phyloP scores from a whole-genome alignment of 2,113 vertebrate species.

The Theristicus caerulescens region DNA sequence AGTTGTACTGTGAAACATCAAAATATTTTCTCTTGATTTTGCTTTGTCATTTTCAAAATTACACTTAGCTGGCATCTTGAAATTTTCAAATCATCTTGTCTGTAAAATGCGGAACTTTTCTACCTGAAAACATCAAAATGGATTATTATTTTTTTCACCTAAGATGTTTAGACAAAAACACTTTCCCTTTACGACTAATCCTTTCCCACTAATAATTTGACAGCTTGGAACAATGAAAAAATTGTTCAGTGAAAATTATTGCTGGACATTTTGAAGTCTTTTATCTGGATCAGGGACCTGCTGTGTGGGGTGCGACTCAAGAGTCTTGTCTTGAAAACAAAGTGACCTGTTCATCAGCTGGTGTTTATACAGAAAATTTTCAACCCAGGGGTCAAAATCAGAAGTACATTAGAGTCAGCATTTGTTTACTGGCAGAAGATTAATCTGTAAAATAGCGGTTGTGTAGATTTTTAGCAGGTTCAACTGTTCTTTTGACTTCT shows the following conservation, averaged over 20 bases:
- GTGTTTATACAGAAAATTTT: slow-evolving; percentile 49
- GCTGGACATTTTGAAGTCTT: slow-evolving; percentile 51
- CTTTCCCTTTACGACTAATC: background rate
- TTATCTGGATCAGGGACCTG: slow-evolving; percentile 35
- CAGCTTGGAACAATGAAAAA: slow-evolving; percentile 37
- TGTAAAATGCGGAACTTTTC: background rate
- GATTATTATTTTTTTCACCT: background rate
- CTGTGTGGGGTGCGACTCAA: background rate
- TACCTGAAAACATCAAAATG: background rate
- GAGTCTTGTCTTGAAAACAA: slow-evolving; percentile 31
- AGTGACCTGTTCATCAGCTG: slow-evolving; percentile 44
- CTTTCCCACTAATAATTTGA: slow-evolving; percentile 22
- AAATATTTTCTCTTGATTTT: background rate
- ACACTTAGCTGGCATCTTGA: background rate
- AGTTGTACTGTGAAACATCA: background rate
- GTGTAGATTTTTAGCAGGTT: slow-evolving; percentile 25
- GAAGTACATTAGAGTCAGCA: slow-evolving; percentile 37
- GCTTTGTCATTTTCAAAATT: background rate
- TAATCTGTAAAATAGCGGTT: background rate
- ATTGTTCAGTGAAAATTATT: slow-evolving; percentile 46
- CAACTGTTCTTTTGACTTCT: slow-evolving; percentile 34
- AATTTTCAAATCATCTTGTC: background rate
- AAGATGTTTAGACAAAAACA: background rate
- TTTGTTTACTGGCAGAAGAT: slow-evolving; percentile 52
- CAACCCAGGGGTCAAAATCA: slow-evolving; percentile 48